A percentile compares a stretch with the other conserved stretches of the same genome.
These are phyloP conservation scores for Ia io DNA, from an alignment of 2,113 vertebrate genomes.

Conservation along the genomic window DNA sequence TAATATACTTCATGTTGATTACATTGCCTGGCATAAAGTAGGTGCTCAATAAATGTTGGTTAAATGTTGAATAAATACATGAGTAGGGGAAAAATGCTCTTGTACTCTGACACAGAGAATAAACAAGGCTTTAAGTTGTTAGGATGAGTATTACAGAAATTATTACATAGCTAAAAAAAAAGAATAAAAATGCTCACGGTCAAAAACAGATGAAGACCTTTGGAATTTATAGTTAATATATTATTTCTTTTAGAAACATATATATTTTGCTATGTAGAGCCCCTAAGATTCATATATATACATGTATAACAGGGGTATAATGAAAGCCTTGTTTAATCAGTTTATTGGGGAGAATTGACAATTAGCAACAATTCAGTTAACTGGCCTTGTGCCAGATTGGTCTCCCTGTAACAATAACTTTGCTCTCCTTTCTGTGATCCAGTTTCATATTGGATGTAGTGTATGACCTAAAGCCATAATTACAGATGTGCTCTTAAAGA, in stretches of 20 bases:
- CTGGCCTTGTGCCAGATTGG: background rate
- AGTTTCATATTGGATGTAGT: background rate
- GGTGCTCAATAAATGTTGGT: background rate
- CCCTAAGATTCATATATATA: background rate
- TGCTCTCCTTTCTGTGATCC: background rate
- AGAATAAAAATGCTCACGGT: conserved; percentile 14
- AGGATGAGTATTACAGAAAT: background rate
- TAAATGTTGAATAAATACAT: background rate
- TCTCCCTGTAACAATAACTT: background rate
- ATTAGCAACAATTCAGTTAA: background rate
- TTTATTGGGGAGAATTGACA: background rate
- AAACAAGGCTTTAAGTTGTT: background rate
- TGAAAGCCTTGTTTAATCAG: conserved; percentile 8
- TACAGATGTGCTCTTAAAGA: background rate
- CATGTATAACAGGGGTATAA: background rate
- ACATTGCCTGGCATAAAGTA: background rate
- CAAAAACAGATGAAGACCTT: background rate
- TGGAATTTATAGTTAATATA: background rate
- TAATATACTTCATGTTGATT: background rate
- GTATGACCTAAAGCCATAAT: background rate
- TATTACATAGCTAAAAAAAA: background rate
- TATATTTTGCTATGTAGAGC: background rate
- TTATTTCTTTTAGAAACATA: background rate
- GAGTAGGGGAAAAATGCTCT: background rate
- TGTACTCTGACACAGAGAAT: background rate